Evolutionary conservation across 2,888 invertebrate species (phyloP).

Genomic region (Lithosia quadra): DNA sequence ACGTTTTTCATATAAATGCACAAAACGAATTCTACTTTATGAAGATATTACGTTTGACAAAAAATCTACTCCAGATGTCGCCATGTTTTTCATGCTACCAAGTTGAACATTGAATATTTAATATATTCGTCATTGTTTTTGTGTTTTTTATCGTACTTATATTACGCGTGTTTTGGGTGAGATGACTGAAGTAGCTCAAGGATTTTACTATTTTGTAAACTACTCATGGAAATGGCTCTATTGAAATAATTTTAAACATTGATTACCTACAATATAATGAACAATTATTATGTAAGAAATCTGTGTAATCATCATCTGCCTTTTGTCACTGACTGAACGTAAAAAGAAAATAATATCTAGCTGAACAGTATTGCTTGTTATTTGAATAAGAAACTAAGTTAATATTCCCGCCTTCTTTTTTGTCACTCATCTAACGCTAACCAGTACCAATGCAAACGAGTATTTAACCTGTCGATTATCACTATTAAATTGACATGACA

Average conservation of each 20-base stretch:
- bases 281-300: too few species aligned
- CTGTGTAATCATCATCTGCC: too few species aligned
- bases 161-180: neutral
- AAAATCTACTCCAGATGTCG: neutral
- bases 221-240: too few species aligned
- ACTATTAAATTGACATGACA: neutral
- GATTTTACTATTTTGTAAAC: too few species aligned
- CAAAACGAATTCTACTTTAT: neutral
- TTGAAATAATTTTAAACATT: too few species aligned
- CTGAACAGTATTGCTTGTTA: too few species aligned
- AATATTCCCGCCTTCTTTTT: neutral
- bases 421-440: neutral
- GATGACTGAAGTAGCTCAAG: too few species aligned
- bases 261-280: too few species aligned
- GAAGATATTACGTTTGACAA: neutral
- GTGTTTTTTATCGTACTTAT: neutral
- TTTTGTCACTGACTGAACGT: too few species aligned
- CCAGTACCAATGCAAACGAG: neutral
- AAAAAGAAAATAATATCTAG: too few species aligned
- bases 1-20: neutral
- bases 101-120: neutral
- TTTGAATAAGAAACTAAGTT: too few species aligned
- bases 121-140: neutral
- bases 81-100: neutral
- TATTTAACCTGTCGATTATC: conserved; percentile 1